Percentiles rank a stretch among this genome's conserved stretches.
phyloP scores from a whole-genome alignment of 2,113 vertebrate species.

The Onychostoma macrolepis region DNA sequence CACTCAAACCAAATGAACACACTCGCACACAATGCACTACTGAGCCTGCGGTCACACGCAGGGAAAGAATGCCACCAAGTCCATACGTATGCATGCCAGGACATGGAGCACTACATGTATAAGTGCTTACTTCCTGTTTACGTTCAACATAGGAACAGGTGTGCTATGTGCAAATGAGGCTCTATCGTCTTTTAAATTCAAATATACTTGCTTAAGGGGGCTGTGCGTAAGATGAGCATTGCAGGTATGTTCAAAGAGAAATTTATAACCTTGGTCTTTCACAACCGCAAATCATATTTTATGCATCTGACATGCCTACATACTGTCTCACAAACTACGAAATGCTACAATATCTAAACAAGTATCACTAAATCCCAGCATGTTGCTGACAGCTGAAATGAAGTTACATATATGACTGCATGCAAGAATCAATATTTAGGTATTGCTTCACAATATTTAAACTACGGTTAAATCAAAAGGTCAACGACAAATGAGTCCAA shows the following conservation, averaged over 20 bases:
- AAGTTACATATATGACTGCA: background rate
- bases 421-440: background rate
- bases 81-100: background rate
- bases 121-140: slow-evolving; percentile 31
- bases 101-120: slow-evolving; percentile 6
- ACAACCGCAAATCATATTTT: background rate
- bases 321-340: background rate
- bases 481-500: background rate
- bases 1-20: slow-evolving; percentile 7
- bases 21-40: background rate
- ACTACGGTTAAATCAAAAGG: background rate
- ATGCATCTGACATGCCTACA: background rate
- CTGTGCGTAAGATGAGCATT: background rate
- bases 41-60: slow-evolving; percentile 5
- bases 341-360: background rate
- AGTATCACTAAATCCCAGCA: background rate
- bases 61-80: slow-evolving; percentile 12
- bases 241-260: background rate
- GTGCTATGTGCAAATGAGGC: background rate
- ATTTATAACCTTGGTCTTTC: background rate
- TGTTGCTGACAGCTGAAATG: background rate
- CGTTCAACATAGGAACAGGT: background rate
- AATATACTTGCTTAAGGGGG: background rate
- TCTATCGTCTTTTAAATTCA: background rate
- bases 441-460: background rate